phyloP scores from a whole-genome alignment of 2,888 invertebrate species.

The Oasisia sp. region DNA sequence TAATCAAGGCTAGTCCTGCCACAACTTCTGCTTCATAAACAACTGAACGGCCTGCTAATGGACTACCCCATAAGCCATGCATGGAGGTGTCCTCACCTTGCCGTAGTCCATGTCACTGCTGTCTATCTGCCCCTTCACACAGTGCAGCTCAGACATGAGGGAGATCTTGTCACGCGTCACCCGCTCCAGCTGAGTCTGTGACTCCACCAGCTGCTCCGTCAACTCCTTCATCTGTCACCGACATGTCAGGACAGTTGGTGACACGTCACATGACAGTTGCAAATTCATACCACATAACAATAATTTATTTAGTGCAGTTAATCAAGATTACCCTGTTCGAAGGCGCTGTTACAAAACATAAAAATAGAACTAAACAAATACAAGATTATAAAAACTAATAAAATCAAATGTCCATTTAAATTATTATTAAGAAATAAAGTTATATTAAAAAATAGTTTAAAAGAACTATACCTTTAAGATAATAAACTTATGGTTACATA shows the following conservation, averaged over 20 bases:
- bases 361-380: too few species aligned
- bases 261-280: constrained; percentile 19
- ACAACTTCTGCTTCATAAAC: too few species aligned
- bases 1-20: too few species aligned
- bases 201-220: constrained; percentile 47
- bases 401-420: too few species aligned
- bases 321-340: too few species aligned
- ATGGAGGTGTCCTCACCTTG: constrained; percentile 35
- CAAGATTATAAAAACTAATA: too few species aligned
- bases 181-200: constrained; percentile 55
- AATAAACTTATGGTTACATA: too few species aligned
- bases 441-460: too few species aligned
- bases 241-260: not conserved
- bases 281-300: not conserved
- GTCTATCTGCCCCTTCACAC: constrained; percentile 52
- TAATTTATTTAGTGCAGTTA: not conserved
- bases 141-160: constrained; percentile 52
- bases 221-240: constrained; percentile 53
- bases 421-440: too few species aligned
- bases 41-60: too few species aligned
- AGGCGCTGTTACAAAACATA: too few species aligned
- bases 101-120: constrained; percentile 58
- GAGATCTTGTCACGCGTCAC: constrained; percentile 55
- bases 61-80: not conserved
- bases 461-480: too few species aligned